Percentiles rank a stretch among this genome's conserved stretches.
Evolutionary conservation across 2,888 invertebrate species (phyloP).

Genomic region (Carpatolechia fugitivella): DNA sequence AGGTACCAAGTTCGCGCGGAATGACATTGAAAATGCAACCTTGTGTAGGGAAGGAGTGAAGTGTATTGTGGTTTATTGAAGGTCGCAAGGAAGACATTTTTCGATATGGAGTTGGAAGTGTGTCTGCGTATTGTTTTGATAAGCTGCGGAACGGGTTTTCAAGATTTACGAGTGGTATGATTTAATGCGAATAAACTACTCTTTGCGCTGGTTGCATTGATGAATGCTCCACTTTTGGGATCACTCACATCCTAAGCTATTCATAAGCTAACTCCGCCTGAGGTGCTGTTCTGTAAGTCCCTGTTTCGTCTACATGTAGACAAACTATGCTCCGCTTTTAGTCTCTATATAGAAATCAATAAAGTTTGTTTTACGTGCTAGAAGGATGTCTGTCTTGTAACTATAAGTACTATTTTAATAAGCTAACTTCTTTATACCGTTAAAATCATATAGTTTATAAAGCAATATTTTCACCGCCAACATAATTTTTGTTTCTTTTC

Average conservation of each 20-base stretch:
- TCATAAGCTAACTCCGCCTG: constrained; percentile 5
- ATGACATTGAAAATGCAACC: constrained; percentile 50
- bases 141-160: constrained; percentile 77
- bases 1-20: constrained; percentile 38
- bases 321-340: not conserved
- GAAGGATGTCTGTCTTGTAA: not conserved
- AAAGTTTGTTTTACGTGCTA: not conserved
- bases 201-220: constrained; percentile 67
- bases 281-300: constrained; percentile 1
- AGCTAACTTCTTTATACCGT: not conserved
- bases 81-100: constrained; percentile 55
- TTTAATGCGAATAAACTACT: constrained; percentile 79
- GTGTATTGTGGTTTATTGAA: constrained; percentile 37
- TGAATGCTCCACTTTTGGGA: constrained; percentile 67
- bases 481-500: constrained; percentile 15
- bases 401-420: not conserved
- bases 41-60: constrained; percentile 46
- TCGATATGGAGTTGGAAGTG: constrained; percentile 61
- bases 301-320: not conserved
- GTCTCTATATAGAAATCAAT: not conserved
- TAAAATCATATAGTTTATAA: not conserved
- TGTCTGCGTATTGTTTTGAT: constrained; percentile 80
- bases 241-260: constrained; percentile 44
- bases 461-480: constrained; percentile 11
- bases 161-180: constrained; percentile 76